Base-by-base conservation (phyloP, 2,888 invertebrate genomes). In the Dromius quadrimaculatus region DNA sequence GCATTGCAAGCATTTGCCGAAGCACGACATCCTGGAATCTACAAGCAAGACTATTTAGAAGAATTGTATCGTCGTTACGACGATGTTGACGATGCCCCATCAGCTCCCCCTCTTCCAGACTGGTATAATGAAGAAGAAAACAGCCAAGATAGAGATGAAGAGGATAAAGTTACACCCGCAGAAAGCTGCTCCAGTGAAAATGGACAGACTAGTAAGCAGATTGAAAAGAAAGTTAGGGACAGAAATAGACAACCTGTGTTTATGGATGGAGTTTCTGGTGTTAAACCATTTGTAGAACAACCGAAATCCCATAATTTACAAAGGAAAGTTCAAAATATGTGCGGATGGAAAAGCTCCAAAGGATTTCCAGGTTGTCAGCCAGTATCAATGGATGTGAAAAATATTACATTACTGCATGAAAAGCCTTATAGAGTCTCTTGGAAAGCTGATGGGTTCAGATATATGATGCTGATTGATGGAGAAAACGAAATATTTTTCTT, bases 401-500 rank as follows among this genome's bases (percentile, higher is more conserved):
- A 99, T 81, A 84, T 99, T 50, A 81, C 82, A 61, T 85, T 91
- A 8, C 83, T 99, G 1, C 85, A 88, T 23, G 83, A 90, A 74
- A 93, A 93, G 78, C 93, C 94, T 0, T 99, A 99, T 79, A 89
- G 91, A 80, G 98, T 99, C 0, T 98, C 98, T 1, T 99, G 99
- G 99, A 99, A 99, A 81, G 99, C 99, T 6, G 99, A 99, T 82
- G 99, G 99, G 34, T 94, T 93, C 28, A 90, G 95, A 78, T 99
- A 97, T 81, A 93, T 99, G 94, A 95, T 99, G 95, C 84, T 97
- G 41, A 95, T 99, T 74, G 90, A 94, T 76, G 93, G 91, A 17
- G 88, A 89, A 75, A 87, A 92, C 74, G 90, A 95, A 79, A 88
- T 97, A 11, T 99, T 92, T 80, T 95, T 98, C 85, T 85, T 98